Base-by-base conservation (phyloP, 2,888 invertebrate genomes). In the Apotomis capreana region DNA sequence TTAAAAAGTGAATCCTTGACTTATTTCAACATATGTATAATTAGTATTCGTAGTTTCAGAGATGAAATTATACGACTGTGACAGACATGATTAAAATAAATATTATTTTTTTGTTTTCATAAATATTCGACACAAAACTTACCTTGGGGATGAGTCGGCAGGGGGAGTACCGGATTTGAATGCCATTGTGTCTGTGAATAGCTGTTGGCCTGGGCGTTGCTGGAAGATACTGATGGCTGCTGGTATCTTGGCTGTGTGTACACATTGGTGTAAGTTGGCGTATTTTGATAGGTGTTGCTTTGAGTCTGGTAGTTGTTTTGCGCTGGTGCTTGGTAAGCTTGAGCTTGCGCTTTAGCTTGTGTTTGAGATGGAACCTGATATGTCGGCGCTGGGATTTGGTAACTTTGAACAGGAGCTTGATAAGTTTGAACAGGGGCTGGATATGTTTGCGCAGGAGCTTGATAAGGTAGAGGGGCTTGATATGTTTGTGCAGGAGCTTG, bases 101-200 rank as follows among this genome's bases (percentile, higher is more conserved):
- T 40, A 44, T 44, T 3, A 26, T 44, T 44, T 8, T 44, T 44
- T 44, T 26, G 26, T 26, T 15, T 15, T 15, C 26, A 2, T 1
- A 26, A 1, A 2, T 26, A 9, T 0, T 10, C 3, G 10, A 49
- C 5, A 9, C 49, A 8, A 49, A 37, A 67, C 60, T 8, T 67
- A 67, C 71, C 71, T 51, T 67, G 61, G 10, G 61, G 61, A 55
- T 60, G 57, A 40, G 61, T 67, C 8, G 67, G 61, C 13, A 60
- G 26, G 5, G 57, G 67, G 12, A 63, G 5, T 1, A 58, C 10
- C 26, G 63, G 62, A n/a, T 37, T 37, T 10, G 57, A 5, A 46
- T 55, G 26, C 36, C 52, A 51, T 52, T 59, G 51, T 6, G 40
- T 46, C 44, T 8, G 40, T 36, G 63, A 13, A 26, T 69, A 62